Evolutionary conservation across 2,888 invertebrate genomes (phyloP).

Genomic region (Epirrhoe tristata): DNA sequence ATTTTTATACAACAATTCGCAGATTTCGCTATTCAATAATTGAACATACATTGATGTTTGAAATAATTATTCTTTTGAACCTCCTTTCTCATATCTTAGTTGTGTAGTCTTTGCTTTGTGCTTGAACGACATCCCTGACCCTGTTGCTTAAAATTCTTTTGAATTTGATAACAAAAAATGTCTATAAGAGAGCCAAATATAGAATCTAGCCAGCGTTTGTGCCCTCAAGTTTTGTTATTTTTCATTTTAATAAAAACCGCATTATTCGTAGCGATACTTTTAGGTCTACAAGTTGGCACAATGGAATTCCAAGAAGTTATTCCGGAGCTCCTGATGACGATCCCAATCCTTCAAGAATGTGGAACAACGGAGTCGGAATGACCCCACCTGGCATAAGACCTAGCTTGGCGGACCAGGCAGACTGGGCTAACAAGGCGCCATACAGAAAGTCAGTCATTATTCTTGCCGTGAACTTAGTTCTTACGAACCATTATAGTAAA

Average conservation of each 20-base stretch:
- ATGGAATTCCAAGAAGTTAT: constrained; percentile 23
- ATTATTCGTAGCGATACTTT: constrained; percentile 25
- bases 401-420: constrained; percentile 18
- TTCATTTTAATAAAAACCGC: constrained; percentile 9
- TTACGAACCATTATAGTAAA: too few relatives aligned
- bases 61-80: neutral
- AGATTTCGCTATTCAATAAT: neutral
- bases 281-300: constrained; percentile 30
- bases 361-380: constrained; percentile 25
- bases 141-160: too few relatives aligned
- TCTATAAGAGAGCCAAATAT: too few relatives aligned
- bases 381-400: constrained; percentile 27
- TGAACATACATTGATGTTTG: neutral
- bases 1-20: neutral
- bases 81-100: neutral
- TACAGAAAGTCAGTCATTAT: constrained; percentile 28
- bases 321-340: constrained; percentile 26
- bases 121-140: neutral
- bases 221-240: neutral
- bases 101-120: neutral
- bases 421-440: constrained; percentile 28
- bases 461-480: too few relatives aligned
- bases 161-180: too few relatives aligned
- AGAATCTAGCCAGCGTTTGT: neutral
- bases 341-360: constrained; percentile 16